These are phyloP conservation scores for Otolemur crassicaudatus DNA, from an alignment of 2,797 vertebrate genomes.

Conservation along the genomic window DNA sequence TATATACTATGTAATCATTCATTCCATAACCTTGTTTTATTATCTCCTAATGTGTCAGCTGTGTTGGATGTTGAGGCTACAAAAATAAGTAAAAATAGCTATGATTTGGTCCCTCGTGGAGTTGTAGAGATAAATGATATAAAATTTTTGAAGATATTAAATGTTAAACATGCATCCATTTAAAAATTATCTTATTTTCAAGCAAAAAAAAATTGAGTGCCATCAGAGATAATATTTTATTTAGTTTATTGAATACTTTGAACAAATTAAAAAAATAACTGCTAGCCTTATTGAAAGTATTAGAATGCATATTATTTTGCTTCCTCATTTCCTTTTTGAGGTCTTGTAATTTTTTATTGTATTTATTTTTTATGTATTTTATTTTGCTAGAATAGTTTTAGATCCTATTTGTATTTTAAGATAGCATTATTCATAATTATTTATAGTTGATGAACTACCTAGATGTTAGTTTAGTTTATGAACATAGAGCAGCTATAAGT, in stretches of 20 bases:
- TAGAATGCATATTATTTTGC: background rate
- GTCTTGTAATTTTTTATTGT: background rate
- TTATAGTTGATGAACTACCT: background rate
- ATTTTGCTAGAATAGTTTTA: slow-evolving; percentile 1
- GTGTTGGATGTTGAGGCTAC: background rate
- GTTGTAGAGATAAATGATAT: background rate
- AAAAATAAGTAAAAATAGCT: background rate
- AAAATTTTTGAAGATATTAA: background rate
- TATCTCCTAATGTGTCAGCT: background rate
- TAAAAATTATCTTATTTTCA: slow-evolving; percentile 25
- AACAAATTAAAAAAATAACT: background rate
- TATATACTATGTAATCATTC: background rate
- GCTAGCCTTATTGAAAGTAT: background rate
- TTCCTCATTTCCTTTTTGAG: background rate
- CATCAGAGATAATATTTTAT: background rate
- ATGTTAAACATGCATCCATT: background rate
- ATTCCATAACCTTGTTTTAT: background rate
- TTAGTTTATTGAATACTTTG: slow-evolving; percentile 10
- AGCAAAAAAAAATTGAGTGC: background rate
- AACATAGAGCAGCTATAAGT: background rate
- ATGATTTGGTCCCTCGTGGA: background rate
- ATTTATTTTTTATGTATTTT: background rate
- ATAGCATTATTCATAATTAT: background rate
- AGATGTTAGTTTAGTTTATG: slow-evolving; percentile 18
- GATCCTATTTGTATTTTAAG: background rate